These are phyloP conservation scores for Magallana ariakensis DNA, from an alignment of 1,140 invertebrate species.

Conservation along the genomic window DNA sequence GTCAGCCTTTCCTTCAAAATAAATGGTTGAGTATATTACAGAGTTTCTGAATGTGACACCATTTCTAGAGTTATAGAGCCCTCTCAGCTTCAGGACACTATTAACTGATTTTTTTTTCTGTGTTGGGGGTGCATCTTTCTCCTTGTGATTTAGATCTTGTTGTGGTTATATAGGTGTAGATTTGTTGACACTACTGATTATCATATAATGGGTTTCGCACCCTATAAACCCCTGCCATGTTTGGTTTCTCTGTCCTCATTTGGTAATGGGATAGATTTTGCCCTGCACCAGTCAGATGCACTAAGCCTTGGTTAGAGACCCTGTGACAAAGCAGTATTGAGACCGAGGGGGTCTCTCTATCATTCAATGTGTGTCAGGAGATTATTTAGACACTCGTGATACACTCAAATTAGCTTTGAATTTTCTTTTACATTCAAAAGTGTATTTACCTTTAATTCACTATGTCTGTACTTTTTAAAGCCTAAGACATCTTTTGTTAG, in stretches of 20 bases:
- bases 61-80: not conserved
- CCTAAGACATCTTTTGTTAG: not conserved
- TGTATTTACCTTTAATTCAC: constrained; percentile 18
- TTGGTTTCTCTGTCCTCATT: not conserved
- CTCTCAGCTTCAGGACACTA: not conserved
- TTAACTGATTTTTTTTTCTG: constrained; percentile 6
- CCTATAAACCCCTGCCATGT: not conserved
- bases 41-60: constrained; percentile 19
- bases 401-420: constrained; percentile 11
- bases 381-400: constrained; percentile 31
- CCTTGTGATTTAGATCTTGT: constrained; percentile 24
- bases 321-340: constrained; percentile 12
- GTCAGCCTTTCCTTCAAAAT: not conserved
- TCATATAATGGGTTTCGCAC: constrained; percentile 25
- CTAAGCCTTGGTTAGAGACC: not conserved
- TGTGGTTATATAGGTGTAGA: not conserved
- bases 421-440: not conserved
- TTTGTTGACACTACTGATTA: not conserved
- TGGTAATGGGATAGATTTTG: not conserved
- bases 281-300: not conserved
- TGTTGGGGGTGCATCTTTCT: constrained; percentile 21
- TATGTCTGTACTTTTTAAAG: not conserved
- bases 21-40: not conserved
- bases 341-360: not conserved
- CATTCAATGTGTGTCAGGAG: not conserved